These are phyloP conservation scores for Drosophila punjabiensis DNA, from an alignment of 1,140 invertebrate genomes.

Conservation along the genomic window DNA sequence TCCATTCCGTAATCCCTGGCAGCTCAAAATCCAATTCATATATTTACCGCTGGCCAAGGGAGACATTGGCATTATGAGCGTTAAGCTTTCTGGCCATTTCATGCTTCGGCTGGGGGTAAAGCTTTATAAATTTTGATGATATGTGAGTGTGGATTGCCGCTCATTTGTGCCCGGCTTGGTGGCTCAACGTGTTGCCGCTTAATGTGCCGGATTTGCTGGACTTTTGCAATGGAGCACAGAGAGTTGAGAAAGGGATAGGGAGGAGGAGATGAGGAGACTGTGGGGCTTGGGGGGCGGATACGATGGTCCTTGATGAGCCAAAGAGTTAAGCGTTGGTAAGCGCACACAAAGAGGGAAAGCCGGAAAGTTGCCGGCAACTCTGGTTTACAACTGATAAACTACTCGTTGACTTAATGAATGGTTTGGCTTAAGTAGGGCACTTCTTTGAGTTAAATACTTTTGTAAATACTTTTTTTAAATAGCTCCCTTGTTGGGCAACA, in stretches of 20 bases:
- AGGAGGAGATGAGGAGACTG: neutral
- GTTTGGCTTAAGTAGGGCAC: slow-evolving; percentile 1
- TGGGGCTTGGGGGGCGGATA: neutral
- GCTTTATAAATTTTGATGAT: slow-evolving; percentile 79
- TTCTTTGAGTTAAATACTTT: slow-evolving; percentile 9
- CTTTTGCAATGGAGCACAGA: slow-evolving; percentile 29
- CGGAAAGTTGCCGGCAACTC: slow-evolving; percentile 3
- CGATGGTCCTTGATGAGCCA: slow-evolving; percentile 19
- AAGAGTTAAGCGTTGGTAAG: slow-evolving; percentile 26
- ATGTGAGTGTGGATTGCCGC: slow-evolving; percentile 45
- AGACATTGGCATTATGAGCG: slow-evolving; percentile 72
- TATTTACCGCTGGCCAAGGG: slow-evolving; percentile 73
- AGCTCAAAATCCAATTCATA: slow-evolving; percentile 81
- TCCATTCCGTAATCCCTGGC: slow-evolving; percentile 47
- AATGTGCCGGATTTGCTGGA: slow-evolving; percentile 50
- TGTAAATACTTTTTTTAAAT: neutral
- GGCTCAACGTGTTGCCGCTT: slow-evolving; percentile 65
- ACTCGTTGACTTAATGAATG: slow-evolving; percentile 20
- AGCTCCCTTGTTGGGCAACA: neutral
- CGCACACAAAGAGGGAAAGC: slow-evolving; percentile 10
- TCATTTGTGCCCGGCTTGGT: slow-evolving; percentile 58
- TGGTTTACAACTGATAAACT: slow-evolving; percentile 11
- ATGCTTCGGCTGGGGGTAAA: slow-evolving; percentile 42
- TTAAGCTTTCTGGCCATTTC: slow-evolving; percentile 73
- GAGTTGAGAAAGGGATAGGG: neutral